phyloP scores from a whole-genome alignment of 2,888 invertebrate genomes.

The Acanthosepion lycidas region DNA sequence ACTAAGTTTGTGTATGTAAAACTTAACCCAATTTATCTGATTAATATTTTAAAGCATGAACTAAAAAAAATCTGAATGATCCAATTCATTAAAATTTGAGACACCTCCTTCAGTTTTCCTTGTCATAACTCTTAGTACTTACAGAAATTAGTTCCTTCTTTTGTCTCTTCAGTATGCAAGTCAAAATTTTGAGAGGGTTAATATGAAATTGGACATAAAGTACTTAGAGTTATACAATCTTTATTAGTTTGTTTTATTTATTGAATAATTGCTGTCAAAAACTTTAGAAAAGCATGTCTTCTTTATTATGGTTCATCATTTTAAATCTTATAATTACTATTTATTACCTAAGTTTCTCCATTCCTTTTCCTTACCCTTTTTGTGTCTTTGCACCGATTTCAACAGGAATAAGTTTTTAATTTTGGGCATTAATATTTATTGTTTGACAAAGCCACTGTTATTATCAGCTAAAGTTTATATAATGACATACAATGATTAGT shows the following conservation, averaged over 20 bases:
- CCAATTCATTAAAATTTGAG: too few species aligned
- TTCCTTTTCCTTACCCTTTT: background rate
- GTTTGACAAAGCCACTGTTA: background rate
- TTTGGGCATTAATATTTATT: background rate
- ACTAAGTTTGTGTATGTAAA: too few species aligned
- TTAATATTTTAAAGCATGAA: too few species aligned
- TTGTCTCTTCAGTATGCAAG: background rate
- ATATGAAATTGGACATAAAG: background rate
- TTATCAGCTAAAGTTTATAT: too few species aligned
- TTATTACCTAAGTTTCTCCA: background rate
- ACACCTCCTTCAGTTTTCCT: background rate
- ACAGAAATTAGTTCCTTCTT: background rate
- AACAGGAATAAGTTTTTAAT: background rate
- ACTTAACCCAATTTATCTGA: too few species aligned
- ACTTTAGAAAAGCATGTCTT: background rate
- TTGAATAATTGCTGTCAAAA: background rate
- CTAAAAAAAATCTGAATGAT: too few species aligned
- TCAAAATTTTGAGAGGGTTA: background rate
- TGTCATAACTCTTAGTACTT: background rate
- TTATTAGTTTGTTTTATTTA: too few species aligned
- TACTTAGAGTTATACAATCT: too few species aligned
- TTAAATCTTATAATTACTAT: background rate
- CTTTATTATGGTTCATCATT: background rate
- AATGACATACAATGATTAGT: too few species aligned
- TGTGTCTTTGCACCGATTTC: background rate